phyloP scores from a whole-genome alignment of 92 coral and sea anemone species.

The Palythoa caribaeorum region DNA sequence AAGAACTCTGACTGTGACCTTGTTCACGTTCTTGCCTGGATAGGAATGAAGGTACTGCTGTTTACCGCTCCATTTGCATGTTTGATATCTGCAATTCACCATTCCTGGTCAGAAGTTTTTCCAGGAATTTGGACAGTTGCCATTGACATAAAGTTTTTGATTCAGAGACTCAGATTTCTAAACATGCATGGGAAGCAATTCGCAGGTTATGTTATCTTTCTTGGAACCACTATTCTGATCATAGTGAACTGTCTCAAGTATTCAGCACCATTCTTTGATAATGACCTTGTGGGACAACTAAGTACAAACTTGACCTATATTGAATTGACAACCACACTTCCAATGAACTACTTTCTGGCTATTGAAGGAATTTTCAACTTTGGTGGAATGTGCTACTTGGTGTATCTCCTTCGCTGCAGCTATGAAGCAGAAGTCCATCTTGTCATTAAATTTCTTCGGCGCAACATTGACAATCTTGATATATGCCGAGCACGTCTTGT shows the following conservation, averaged over 20 bases:
- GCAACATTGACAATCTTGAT: constrained; percentile 76
- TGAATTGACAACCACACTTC: constrained; percentile 56
- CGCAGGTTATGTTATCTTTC: constrained; percentile 69
- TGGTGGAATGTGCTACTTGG: constrained; percentile 82
- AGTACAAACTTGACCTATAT: constrained; percentile 48
- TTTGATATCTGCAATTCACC: constrained; percentile 68
- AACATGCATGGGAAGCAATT: constrained; percentile 76
- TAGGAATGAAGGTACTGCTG: constrained; percentile 72
- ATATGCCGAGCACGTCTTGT: constrained; percentile 88
- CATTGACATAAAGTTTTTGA: constrained; percentile 79
- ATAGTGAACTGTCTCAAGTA: constrained; percentile 62
- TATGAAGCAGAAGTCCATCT: constrained; percentile 86
- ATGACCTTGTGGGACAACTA: constrained; percentile 59
- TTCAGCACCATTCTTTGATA: constrained; percentile 78
- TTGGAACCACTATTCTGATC: constrained; percentile 54
- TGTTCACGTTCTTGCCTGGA: constrained; percentile 78
- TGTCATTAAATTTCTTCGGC: constrained; percentile 69
- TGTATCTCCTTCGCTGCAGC: constrained; percentile 88
- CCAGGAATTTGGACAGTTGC: constrained; percentile 85
- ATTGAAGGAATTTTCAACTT: constrained; percentile 85
- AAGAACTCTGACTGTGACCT: constrained; percentile 53
- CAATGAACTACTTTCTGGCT: constrained; percentile 64
- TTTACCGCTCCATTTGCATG: constrained; percentile 82
- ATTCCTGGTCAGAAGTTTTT: constrained; percentile 62
- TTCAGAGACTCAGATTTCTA: constrained; percentile 74